These are phyloP conservation scores for Drosophila sordidula DNA, from an alignment of 2,888 invertebrate species.

Conservation along the genomic window DNA sequence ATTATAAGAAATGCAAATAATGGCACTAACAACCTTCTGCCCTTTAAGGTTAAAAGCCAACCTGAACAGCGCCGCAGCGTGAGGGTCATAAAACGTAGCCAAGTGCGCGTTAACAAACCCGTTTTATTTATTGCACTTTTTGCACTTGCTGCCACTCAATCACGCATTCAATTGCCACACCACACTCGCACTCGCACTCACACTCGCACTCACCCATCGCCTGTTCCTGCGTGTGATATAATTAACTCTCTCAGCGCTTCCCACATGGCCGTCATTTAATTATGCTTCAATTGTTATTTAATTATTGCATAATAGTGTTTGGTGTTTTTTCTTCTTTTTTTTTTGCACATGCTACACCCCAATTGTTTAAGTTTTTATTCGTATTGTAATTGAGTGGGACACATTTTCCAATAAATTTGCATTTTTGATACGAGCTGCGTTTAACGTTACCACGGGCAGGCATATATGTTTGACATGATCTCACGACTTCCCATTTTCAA, in stretches of 20 bases:
- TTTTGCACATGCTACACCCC: conserved; percentile 10
- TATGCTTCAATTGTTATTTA: conserved; percentile 46
- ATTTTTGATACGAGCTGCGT: conserved; percentile 4
- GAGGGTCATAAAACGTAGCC: conserved; percentile 38
- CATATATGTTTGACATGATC: conserved; percentile 22
- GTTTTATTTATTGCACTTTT: conserved; percentile 40
- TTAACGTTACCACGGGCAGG: background rate
- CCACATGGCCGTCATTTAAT: conserved; percentile 52
- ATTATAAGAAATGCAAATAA: background rate
- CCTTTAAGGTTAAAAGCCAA: conserved; percentile 1
- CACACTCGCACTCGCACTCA: conserved; percentile 8
- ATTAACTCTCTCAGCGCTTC: conserved; percentile 47
- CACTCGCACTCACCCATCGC: conserved; percentile 53
- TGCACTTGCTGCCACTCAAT: conserved; percentile 43
- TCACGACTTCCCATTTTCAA: conserved; percentile 48
- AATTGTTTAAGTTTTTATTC: conserved; percentile 7
- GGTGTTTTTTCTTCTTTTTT: background rate
- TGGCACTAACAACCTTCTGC: background rate
- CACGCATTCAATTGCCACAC: conserved; percentile 23
- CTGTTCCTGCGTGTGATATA: conserved; percentile 29
- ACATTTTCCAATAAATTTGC: conserved; percentile 16
- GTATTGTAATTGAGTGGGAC: conserved; percentile 5
- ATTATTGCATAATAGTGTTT: conserved; percentile 41
- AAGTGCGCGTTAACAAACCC: conserved; percentile 23
- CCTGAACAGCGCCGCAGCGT: conserved; percentile 18